Evolutionary conservation across 2,888 invertebrate genomes (phyloP).

Genomic region (Tenthredo distinguenda): DNA sequence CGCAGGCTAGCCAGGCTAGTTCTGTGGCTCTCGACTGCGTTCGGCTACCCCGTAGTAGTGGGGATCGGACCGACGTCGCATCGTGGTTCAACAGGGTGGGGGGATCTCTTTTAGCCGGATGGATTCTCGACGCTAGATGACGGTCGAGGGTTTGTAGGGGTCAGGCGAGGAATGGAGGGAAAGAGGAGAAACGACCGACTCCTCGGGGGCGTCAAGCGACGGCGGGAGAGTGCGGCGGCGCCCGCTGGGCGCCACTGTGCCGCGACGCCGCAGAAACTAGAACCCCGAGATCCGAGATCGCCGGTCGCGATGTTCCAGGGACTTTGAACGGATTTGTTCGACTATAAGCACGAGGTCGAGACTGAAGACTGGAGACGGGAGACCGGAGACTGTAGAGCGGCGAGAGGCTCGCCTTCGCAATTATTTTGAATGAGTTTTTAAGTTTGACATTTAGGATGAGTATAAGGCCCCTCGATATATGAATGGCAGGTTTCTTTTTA

Average conservation of each 20-base stretch:
- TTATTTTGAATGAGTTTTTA: conserved; percentile 42
- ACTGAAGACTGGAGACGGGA: neutral
- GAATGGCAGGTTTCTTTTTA: conserved; percentile 34
- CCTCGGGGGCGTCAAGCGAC: conserved; percentile 63
- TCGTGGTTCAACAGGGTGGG: conserved; percentile 29
- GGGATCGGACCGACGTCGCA: conserved; percentile 49
- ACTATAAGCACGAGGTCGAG: neutral
- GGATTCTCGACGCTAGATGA: conserved; percentile 48
- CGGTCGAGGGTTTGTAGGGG: conserved; percentile 47
- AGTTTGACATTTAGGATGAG: conserved; percentile 32
- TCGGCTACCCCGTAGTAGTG: conserved; percentile 55
- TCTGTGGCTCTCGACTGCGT: conserved; percentile 59
- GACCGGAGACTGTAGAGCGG: neutral
- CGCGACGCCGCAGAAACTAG: conserved; percentile 67
- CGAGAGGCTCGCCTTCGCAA: conserved; percentile 17
- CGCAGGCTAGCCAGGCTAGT: conserved; percentile 62
- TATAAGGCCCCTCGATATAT: neutral
- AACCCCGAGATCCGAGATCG: conserved; percentile 66
- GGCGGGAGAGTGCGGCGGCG: conserved; percentile 70
- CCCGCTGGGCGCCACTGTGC: conserved; percentile 73
- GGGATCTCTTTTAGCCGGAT: conserved; percentile 24
- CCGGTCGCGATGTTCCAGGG: conserved; percentile 46
- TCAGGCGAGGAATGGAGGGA: neutral
- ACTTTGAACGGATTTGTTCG: conserved; percentile 35
- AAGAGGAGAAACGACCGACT: conserved; percentile 57